phyloP scores from a whole-genome alignment of 2,888 invertebrate genomes.

The Onthophagus sagittarius region DNA sequence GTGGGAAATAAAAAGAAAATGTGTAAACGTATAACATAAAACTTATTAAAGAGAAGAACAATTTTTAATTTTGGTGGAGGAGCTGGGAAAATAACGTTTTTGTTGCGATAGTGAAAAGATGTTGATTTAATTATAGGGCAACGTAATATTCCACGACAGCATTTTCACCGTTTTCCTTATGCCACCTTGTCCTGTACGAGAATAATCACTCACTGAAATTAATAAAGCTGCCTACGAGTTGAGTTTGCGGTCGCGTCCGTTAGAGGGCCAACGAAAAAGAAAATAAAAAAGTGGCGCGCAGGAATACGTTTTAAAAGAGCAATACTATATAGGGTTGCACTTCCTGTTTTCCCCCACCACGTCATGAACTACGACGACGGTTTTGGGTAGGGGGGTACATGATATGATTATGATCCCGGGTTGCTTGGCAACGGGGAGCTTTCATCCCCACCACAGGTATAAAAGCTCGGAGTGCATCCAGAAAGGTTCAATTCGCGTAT shows the following conservation, averaged over 20 bases:
- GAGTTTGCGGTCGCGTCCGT: background rate
- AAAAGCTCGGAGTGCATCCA: slow-evolving; percentile 42
- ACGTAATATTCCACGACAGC: background rate
- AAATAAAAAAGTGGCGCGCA: background rate
- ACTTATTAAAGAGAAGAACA: background rate
- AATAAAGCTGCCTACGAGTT: background rate
- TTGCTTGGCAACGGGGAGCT: slow-evolving; percentile 48
- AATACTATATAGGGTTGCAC: slow-evolving; percentile 25
- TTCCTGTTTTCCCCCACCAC: slow-evolving; percentile 24
- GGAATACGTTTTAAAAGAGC: slow-evolving; percentile 24
- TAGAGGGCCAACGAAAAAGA: slow-evolving; percentile 1
- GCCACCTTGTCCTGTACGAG: background rate
- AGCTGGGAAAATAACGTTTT: background rate
- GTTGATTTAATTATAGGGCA: background rate
- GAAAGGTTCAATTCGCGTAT: slow-evolving; percentile 40
- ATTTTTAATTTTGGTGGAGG: background rate
- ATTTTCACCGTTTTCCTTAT: background rate
- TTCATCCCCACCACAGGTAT: slow-evolving; percentile 45
- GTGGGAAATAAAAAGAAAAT: too few relatives aligned
- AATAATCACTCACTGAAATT: slow-evolving; percentile 3
- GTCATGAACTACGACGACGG: background rate
- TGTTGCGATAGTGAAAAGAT: background rate
- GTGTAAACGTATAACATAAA: too few relatives aligned
- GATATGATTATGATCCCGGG: slow-evolving; percentile 50
- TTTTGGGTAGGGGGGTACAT: slow-evolving; percentile 37